Percentiles rank a stretch among this genome's conserved stretches.
These are phyloP conservation scores for Thomomys bottae DNA, from an alignment of 2,113 vertebrate genomes.

Conservation along the genomic window DNA sequence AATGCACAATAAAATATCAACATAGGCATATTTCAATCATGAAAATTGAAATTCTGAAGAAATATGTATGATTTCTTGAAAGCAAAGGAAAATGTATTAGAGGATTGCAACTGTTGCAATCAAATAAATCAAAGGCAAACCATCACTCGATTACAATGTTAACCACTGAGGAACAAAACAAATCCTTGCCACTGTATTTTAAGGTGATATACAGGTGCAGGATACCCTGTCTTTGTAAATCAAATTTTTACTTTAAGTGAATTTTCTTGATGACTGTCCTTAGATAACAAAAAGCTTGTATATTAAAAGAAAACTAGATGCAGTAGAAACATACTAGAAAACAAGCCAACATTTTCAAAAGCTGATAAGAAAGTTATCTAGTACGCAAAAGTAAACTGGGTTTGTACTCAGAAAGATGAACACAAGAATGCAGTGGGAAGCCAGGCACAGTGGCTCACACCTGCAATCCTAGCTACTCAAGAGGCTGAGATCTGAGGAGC, in stretches of 20 bases:
- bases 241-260: not conserved
- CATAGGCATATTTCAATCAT: not conserved
- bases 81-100: not conserved
- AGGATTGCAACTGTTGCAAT: not conserved
- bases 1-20: not conserved
- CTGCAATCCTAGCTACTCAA: too few species aligned
- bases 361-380: not conserved
- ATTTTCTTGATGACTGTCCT: not conserved
- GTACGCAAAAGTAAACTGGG: not conserved
- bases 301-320: slow-evolving; percentile 2
- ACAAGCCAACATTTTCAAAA: not conserved
- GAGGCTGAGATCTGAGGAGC: too few species aligned
- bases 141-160: not conserved
- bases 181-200: not conserved
- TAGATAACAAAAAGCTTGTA: not conserved
- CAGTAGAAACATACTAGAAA: not conserved
- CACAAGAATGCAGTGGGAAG: not conserved
- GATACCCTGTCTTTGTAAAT: not conserved
- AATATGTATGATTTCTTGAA: not conserved
- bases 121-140: not conserved
- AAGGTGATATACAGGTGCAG: not conserved
- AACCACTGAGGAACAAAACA: not conserved
- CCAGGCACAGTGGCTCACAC: too few species aligned
- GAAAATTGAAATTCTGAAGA: not conserved
- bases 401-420: not conserved